A percentile compares a stretch with the other conserved stretches of the same genome.
These are phyloP conservation scores for Tridacna crocea DNA, from an alignment of 2,888 invertebrate species.

Conservation along the genomic window DNA sequence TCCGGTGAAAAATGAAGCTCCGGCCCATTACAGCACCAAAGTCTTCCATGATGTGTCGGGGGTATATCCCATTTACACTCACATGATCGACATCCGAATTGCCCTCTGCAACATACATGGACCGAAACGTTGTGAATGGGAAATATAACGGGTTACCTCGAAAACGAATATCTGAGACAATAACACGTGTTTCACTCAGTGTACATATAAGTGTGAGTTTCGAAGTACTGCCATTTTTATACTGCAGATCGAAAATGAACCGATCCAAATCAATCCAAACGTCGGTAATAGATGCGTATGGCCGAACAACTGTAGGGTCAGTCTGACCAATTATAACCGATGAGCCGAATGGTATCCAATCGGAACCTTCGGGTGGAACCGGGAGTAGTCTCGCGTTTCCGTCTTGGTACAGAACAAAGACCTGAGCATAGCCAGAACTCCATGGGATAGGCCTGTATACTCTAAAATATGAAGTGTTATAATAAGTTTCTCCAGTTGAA, in stretches of 20 bases:
- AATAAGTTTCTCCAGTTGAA: slow-evolving; percentile 51
- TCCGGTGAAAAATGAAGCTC: slow-evolving; percentile 71
- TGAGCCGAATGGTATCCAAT: slow-evolving; percentile 76
- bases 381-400: slow-evolving; percentile 71
- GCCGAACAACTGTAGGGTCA: slow-evolving; percentile 65
- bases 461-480: slow-evolving; percentile 68
- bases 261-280: slow-evolving; percentile 59
- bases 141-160: slow-evolving; percentile 53
- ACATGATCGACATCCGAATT: slow-evolving; percentile 72
- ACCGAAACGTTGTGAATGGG: slow-evolving; percentile 72
- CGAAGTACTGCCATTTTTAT: slow-evolving; percentile 67
- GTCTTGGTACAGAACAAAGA: slow-evolving; percentile 73
- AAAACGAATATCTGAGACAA: slow-evolving; percentile 61
- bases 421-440: slow-evolving; percentile 69
- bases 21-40: slow-evolving; percentile 64
- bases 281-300: slow-evolving; percentile 66
- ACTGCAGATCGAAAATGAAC: slow-evolving; percentile 60
- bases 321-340: slow-evolving; percentile 74
- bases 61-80: slow-evolving; percentile 62
- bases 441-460: slow-evolving; percentile 69
- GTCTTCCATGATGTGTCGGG: slow-evolving; percentile 65
- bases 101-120: slow-evolving; percentile 73
- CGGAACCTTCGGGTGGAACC: slow-evolving; percentile 70
- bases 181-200: slow-evolving; percentile 61
- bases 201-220: slow-evolving; percentile 58